Evolutionary conservation across 2,113 vertebrate species (phyloP).

Genomic region (Oryzias celebensis): DNA sequence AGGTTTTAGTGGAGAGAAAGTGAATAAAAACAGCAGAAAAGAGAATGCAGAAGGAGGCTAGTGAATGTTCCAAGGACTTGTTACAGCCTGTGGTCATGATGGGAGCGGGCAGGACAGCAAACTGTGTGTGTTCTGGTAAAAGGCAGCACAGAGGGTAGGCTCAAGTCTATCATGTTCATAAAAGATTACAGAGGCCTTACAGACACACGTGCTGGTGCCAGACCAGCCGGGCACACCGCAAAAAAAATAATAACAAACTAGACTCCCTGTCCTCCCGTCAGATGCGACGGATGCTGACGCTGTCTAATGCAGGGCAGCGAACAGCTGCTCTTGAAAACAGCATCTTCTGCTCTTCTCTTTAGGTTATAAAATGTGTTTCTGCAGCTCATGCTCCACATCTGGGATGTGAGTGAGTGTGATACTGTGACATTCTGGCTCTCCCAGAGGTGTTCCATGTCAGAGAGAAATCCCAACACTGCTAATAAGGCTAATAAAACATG

Average conservation of each 20-base stretch:
- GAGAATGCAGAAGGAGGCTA: slow-evolving; percentile 26
- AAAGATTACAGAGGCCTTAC: slow-evolving; percentile 55
- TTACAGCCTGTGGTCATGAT: slow-evolving; percentile 33
- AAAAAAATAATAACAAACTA: not conserved
- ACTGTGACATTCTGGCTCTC: slow-evolving; percentile 40
- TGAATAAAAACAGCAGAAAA: slow-evolving; percentile 19
- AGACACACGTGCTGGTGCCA: slow-evolving; percentile 10
- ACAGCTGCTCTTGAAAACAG: slow-evolving; percentile 37
- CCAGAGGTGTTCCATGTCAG: slow-evolving; percentile 18
- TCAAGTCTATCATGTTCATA: slow-evolving; percentile 40
- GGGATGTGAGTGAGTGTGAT: slow-evolving; percentile 38
- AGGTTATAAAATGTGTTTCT: slow-evolving; percentile 44
- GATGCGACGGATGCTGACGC: not conserved
- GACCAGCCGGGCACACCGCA: slow-evolving; percentile 15
- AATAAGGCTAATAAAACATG: slow-evolving; percentile 43
- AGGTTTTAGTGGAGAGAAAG: slow-evolving; percentile 8
- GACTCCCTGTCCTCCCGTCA: not conserved
- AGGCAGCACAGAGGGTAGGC: slow-evolving; percentile 21
- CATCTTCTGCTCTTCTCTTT: slow-evolving; percentile 22
- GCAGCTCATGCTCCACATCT: slow-evolving; percentile 19
- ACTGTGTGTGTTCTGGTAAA: slow-evolving; percentile 9
- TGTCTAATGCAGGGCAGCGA: slow-evolving; percentile 9
- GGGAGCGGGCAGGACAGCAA: slow-evolving; percentile 25
- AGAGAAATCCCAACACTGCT: slow-evolving; percentile 18
- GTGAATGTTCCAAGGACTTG: slow-evolving; percentile 18